Evolutionary conservation across 1,140 invertebrate species (phyloP).

Genomic region (Akabosia matsudoensis): DNA sequence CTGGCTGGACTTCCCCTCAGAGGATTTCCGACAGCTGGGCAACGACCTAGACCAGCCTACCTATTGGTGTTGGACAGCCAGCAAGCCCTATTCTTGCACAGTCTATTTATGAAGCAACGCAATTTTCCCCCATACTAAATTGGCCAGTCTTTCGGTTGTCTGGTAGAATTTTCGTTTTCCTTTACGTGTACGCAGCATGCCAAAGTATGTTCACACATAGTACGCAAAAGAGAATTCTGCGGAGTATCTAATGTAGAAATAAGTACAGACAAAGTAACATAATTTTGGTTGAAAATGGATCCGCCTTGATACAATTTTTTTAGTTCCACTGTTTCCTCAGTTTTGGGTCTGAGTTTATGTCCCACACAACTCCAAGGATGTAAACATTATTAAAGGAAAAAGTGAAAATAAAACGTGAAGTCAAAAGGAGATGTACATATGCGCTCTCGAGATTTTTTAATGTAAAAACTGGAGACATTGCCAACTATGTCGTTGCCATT

Average conservation of each 20-base stretch:
- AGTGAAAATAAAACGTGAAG: background rate
- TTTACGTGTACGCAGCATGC: too few species aligned
- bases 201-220: background rate
- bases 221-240: background rate
- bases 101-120: background rate
- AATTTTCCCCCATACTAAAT: too few species aligned
- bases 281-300: background rate
- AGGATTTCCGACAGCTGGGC: background rate
- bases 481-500: constrained; percentile 6
- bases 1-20: background rate
- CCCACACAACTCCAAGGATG: background rate
- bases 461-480: constrained; percentile 8
- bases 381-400: background rate
- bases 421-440: background rate
- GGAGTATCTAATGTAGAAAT: background rate
- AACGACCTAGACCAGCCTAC: background rate
- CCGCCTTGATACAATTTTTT: background rate
- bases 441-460: background rate
- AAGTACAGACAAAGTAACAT: background rate
- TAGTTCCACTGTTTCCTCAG: too few species aligned
- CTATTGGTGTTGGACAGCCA: too few species aligned
- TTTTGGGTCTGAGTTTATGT: background rate
- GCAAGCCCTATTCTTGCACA: background rate
- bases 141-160: too few species aligned
- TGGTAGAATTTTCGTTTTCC: too few species aligned